Evolutionary conservation across 1,140 invertebrate species (phyloP).

Genomic region (Lerema accius): DNA sequence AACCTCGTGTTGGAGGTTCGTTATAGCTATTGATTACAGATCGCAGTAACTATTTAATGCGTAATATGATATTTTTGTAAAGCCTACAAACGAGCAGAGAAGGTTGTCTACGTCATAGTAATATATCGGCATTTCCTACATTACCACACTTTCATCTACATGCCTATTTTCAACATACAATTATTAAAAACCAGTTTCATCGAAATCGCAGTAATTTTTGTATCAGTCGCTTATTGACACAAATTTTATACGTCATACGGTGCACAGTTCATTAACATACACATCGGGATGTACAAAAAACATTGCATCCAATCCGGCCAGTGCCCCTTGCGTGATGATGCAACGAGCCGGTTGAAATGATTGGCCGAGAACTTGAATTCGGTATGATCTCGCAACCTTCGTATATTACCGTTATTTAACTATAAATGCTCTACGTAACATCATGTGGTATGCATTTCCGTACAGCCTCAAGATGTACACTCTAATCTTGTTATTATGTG

Average conservation of each 20-base stretch:
- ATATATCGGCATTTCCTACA: no score
- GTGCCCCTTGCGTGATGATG: slow-evolving; percentile 55
- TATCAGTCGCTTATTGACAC: no score
- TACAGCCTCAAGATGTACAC: slow-evolving; percentile 55
- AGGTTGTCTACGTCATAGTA: no score
- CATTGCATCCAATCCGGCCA: slow-evolving; percentile 59
- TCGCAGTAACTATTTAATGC: no score
- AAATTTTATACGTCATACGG: neutral
- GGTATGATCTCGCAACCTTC: slow-evolving; percentile 45
- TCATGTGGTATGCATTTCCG: slow-evolving; percentile 15
- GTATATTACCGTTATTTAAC: slow-evolving; percentile 62
- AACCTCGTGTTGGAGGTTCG: no score
- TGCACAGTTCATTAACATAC: slow-evolving; percentile 22
- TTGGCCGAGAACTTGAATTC: slow-evolving; percentile 72
- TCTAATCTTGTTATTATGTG: slow-evolving; percentile 47
- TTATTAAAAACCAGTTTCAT: no score
- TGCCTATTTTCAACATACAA: no score
- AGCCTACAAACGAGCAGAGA: no score
- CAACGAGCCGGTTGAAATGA: slow-evolving; percentile 53
- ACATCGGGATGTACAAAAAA: slow-evolving; percentile 26
- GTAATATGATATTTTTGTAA: no score
- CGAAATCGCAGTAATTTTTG: no score
- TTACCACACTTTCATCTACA: no score
- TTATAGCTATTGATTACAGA: no score
- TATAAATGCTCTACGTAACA: slow-evolving; percentile 54